These are phyloP conservation scores for Macrosoma leucophasiata DNA, from an alignment of 2,888 invertebrate species.

Conservation along the genomic window DNA sequence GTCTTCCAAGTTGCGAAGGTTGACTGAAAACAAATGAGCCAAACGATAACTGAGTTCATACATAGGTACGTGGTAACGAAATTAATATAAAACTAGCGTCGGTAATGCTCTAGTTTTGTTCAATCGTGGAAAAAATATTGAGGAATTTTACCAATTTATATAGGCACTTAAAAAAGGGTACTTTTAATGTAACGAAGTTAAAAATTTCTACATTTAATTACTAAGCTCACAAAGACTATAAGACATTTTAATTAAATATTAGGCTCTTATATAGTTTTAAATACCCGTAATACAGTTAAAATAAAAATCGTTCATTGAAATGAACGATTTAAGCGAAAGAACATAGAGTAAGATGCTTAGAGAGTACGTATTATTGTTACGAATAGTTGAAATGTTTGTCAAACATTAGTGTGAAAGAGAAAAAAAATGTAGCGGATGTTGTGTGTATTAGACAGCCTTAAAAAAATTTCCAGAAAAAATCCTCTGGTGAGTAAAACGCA, in stretches of 20 bases:
- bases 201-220: constrained; percentile 42
- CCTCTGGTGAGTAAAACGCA: no score
- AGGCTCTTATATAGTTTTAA: no score
- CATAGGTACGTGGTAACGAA: constrained; percentile 43
- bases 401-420: no score
- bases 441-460: no score
- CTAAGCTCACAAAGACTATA: constrained; percentile 40
- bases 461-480: no score
- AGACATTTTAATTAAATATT: constrained; percentile 21
- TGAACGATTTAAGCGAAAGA: no score
- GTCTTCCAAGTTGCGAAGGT: constrained; percentile 65
- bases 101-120: constrained; percentile 19
- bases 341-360: no score
- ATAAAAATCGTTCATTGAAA: no score
- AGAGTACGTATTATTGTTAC: no score
- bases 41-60: constrained; percentile 52
- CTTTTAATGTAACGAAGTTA: constrained; percentile 36
- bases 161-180: constrained; percentile 45
- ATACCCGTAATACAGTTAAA: no score
- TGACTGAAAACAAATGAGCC: constrained; percentile 56
- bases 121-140: constrained; percentile 23
- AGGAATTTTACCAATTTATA: constrained; percentile 42
- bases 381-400: no score
- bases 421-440: no score
- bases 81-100: constrained; percentile 31